Base-by-base conservation (phyloP, 2,113 vertebrate genomes). In the Syrrhaptes paradoxus region DNA sequence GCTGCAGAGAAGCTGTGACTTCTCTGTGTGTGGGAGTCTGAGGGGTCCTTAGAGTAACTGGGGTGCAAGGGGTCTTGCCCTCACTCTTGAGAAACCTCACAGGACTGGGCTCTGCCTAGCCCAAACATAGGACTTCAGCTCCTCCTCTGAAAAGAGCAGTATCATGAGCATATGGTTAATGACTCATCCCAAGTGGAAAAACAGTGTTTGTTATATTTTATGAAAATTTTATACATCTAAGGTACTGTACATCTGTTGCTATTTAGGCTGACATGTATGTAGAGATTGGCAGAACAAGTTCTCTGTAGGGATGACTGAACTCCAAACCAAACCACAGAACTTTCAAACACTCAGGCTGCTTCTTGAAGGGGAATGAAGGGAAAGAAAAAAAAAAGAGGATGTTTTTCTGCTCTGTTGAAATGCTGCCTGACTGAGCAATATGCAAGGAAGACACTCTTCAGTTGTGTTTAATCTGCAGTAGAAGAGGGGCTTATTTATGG, bases 251-350 rank as follows among this genome's bases (percentile, higher is more conserved):
- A 98, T 98, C 98, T 98, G 98, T 98, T 98, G 98, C 98, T 98
- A 97, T 98, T 98, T 98, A 98, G 95, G 96, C 97, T 97, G 98
- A 98, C 98, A 98, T 98, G 97, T 98, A 98, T 98, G 98, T 98
- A 97, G 98, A 98, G 98, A 97, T 97, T 98, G 98, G 98, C 98
- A 98, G 97, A 97, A 97, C 96, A 93, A 97, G 97, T 96, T 96
- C 97, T 98, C 98, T 98, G 96, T 94, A 97, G 98, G 98, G 97
- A 98, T 96, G 97, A 98, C 97, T 75, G 96, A 98, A 97, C 97
- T 98, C 98, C 98, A 98, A 98, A 98, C 98, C 97, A 98, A 98
- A 98, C 98, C 98, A 95, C 98, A 98, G 97, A 97, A 97, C 94
- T 98, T 98, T 97, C 97, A 98, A 97, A 97, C 96, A 95, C 85